phyloP scores from a whole-genome alignment of 2,113 vertebrate genomes.

The Amblyopsis rosae region DNA sequence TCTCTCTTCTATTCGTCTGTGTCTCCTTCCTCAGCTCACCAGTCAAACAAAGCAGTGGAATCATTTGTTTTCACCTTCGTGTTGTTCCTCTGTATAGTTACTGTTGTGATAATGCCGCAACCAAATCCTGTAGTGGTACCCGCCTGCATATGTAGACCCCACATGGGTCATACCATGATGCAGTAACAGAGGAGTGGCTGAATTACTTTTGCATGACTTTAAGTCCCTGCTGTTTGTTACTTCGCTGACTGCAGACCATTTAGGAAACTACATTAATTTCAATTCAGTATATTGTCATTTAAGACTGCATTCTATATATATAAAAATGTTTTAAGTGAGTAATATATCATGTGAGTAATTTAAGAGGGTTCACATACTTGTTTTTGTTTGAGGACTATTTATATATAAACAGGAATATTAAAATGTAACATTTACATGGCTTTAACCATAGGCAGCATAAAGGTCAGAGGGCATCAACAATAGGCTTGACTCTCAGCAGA shows the following conservation, averaged over 20 bases:
- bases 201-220: constrained; percentile 11
- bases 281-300: not conserved
- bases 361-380: constrained; percentile 8
- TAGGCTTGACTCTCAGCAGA: constrained; percentile 35
- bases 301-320: not conserved
- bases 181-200: not conserved
- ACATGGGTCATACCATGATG: not conserved
- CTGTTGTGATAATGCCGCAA: constrained; percentile 9
- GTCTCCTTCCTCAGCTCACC: constrained; percentile 61
- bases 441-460: not conserved
- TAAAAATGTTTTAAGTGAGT: too few species aligned
- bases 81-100: constrained; percentile 18
- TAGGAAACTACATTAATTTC: constrained; percentile 3
- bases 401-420: not conserved
- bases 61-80: constrained; percentile 46
- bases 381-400: constrained; percentile 13
- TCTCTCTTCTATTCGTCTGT: constrained; percentile 59
- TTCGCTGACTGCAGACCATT: not conserved
- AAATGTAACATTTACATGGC: not conserved
- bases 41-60: constrained; percentile 66
- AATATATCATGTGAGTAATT: not conserved
- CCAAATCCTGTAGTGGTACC: constrained; percentile 13
- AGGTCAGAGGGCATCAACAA: constrained; percentile 22
- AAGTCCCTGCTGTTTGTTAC: not conserved
- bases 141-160: constrained; percentile 13